Evolutionary conservation across 2,113 vertebrate genomes (phyloP), one percentile per base, ranked within the genome.

Genomic region (Microcebus lehilahytsara): DNA sequence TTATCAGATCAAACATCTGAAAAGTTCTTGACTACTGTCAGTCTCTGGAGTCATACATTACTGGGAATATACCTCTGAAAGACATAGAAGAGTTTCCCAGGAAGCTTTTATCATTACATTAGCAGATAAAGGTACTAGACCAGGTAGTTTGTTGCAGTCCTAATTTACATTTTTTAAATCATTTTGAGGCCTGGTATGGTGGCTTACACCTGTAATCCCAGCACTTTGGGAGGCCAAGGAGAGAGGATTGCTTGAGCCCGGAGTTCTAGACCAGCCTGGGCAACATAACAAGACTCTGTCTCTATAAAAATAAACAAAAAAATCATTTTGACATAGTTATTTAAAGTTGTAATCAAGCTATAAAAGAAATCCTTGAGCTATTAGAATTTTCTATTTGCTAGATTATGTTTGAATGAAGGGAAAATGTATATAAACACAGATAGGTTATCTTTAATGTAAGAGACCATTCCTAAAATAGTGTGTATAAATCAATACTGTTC

Each of bases 311-410:
- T 3, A 30, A 30, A 30, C 62, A 64, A 64, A 64, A 64, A 77
- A 14, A 56, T 74, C 53, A 83, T 89, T 89, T 93, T 32, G 10
- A 79, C 23, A 20, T 84, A 60, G 40, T 72, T 96, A 30, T 85
- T 90, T 78, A 87, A 88, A 9, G 17, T 64, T 87, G 17, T 79
- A 23, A 74, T 88, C 64, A 85, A 91, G 32, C 32, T 92, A 0
- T 72, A 34, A 37, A 93, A 66, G 49, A 75, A 91, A 60, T 42
- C 37, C 34, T 62, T 17, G n/a, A 83, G 14, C 23, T 96, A 13
- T 94, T 93, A 91, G 22, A 88, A 49, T 53, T 92, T 94, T 69
- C 13, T 95, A 3, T 64, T 91, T 75, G 11, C 58, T 94, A 89
- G 34, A n/a, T 79, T 11, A 84, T 34, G 32, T 77, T 96, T 72